phyloP scores from a whole-genome alignment of 2,888 invertebrate species.

The Azorinus chamasolen region DNA sequence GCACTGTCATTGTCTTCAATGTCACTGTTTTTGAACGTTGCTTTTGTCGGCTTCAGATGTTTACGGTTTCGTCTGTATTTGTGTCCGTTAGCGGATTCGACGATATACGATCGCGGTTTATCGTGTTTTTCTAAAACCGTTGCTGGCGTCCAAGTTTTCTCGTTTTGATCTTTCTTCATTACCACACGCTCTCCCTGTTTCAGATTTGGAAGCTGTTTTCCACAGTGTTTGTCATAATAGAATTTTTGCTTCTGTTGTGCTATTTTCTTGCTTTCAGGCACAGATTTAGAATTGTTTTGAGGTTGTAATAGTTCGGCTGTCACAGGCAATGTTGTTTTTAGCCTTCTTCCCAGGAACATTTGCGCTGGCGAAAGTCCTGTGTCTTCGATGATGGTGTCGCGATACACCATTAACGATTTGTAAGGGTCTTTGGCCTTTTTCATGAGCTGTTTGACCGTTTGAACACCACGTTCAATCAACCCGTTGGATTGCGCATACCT shows the following conservation, averaged over 20 bases:
- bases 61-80: constrained; percentile 15
- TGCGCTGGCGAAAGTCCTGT: constrained; percentile 17
- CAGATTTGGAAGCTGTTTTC: not conserved
- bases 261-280: constrained; percentile 1
- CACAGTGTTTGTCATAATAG: constrained; percentile 10
- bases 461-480: constrained; percentile 12
- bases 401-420: constrained; percentile 8
- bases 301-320: constrained; percentile 29
- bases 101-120: constrained; percentile 23
- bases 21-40: not conserved
- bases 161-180: constrained; percentile 11
- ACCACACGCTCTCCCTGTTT: constrained; percentile 1
- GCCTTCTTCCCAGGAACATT: constrained; percentile 13
- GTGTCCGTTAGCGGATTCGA: not conserved
- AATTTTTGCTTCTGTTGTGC: constrained; percentile 12
- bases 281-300: not conserved
- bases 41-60: constrained; percentile 26
- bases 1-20: too few species aligned
- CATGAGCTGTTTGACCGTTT: constrained; percentile 20
- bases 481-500: constrained; percentile 16
- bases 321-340: constrained; percentile 26
- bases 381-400: constrained; percentile 2
- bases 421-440: constrained; percentile 30
- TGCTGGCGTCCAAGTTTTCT: constrained; percentile 7
- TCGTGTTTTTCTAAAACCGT: constrained; percentile 7